Evolutionary conservation across 1,140 invertebrate species (phyloP).

Genomic region (Lepidostoma basale): DNA sequence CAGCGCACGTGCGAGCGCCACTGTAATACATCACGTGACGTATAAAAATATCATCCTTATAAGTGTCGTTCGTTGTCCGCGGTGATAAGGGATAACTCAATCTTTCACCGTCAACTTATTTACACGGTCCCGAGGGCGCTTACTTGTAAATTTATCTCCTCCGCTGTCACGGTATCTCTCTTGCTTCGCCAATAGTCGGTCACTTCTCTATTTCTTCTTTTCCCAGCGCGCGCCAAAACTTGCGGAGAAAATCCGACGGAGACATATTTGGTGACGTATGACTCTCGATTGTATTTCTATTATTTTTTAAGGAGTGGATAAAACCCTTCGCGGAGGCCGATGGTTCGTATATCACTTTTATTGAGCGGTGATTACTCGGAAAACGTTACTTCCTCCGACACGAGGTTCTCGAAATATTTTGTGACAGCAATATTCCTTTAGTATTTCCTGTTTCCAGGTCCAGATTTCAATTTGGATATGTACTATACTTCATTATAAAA

Average conservation of each 20-base stretch:
- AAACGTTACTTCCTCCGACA: no score
- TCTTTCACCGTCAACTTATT: conserved; percentile 47
- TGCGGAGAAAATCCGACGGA: not conserved
- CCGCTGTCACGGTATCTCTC: conserved; percentile 41
- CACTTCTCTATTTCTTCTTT: conserved; percentile 21
- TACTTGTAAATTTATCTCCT: conserved; percentile 44
- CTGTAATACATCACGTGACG: conserved; percentile 24
- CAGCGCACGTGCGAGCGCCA: no score
- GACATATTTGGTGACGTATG: not conserved
- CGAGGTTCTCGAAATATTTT: no score
- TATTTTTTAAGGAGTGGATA: not conserved
- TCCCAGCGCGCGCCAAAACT: not conserved
- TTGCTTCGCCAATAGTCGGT: conserved; percentile 38
- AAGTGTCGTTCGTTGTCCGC: conserved; percentile 45
- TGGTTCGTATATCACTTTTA: no score
- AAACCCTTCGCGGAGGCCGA: not conserved
- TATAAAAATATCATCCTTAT: conserved; percentile 42
- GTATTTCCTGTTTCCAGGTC: no score
- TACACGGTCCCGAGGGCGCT: conserved; percentile 42
- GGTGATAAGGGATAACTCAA: conserved; percentile 47
- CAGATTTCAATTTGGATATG: no score
- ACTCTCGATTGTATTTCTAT: not conserved
- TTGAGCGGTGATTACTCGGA: no score
- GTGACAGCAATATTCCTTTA: no score
- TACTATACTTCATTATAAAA: no score